Evolutionary conservation across 2,797 vertebrate species (phyloP), one percentile per base, ranked within the genome.

Genomic region (Remorina albescens): DNA sequence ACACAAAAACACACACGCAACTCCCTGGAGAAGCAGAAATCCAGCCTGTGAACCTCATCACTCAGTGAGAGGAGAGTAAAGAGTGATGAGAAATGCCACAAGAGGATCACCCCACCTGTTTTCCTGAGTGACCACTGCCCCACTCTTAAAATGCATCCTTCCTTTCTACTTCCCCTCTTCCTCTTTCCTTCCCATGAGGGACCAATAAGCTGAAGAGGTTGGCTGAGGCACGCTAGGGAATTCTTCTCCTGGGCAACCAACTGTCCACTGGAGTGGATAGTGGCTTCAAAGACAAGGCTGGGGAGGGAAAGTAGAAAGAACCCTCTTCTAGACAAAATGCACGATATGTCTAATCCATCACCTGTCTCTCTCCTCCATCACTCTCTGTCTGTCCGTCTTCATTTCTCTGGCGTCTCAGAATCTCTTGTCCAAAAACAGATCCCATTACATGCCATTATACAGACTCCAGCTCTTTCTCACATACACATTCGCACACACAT

Each of bases 1-100:
- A 80, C 66, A 86, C 68, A 64, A 80, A 30, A 86, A 80, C 71
- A 80, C 72, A 79, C 49, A 80, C 6, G 21, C 2, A 70, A 51
- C 49, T 88, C 90, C 81, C 82, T 4, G 1, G 86, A 82, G 87
- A 76, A 60, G 62, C 47, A n/a, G 44, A 74, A 56, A 78, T 50
- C 58, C 80, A 83, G 88, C 78, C 89, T 92, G 90, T 75, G 83
- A 91, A 90, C 79, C 82, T 89, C 91, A 90, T 93, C 87, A 93
- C 87, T 89, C 77, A 89, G 76, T 58, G 13, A 79, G 62, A 66
- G 53, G 39, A 78, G 63, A 80, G 67, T 68, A 69, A 82, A 82
- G 78, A 86, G 65, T 21, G 42, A 86, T 81, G 76, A 87, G 74
- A 88, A 84, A 85, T 76, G 71, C 83, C 84, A 90, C 79, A 74